A percentile compares a stretch with the other conserved stretches of the same genome.
phyloP scores from a whole-genome alignment of 2,113 vertebrate species.

The Lepidothrix coronata region DNA sequence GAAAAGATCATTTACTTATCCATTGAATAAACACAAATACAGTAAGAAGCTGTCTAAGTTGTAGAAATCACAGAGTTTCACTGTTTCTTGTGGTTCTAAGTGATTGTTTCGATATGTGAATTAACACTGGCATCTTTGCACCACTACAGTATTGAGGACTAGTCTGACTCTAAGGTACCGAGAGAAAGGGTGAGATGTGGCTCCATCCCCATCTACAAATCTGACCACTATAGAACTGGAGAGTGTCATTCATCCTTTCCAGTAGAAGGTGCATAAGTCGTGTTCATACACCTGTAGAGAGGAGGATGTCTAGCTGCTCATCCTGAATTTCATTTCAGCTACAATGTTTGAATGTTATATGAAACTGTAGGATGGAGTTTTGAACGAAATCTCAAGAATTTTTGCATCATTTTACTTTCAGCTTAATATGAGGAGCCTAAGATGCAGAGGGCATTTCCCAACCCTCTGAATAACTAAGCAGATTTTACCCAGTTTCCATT shows the following conservation, averaged over 20 bases:
- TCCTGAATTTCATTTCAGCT: neutral
- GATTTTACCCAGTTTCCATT: neutral
- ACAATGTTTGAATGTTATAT: neutral
- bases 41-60: neutral
- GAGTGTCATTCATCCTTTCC: neutral
- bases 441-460: neutral
- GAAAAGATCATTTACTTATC: neutral
- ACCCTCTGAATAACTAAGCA: neutral
- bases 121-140: neutral
- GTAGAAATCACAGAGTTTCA: neutral
- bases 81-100: neutral
- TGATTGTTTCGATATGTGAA: neutral
- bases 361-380: neutral
- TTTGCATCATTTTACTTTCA: neutral
- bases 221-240: neutral
- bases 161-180: neutral
- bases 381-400: neutral
- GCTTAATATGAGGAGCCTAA: neutral
- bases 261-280: neutral
- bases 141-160: neutral
- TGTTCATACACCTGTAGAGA: neutral
- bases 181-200: accelerated
- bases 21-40: neutral
- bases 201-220: neutral
- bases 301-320: neutral